A percentile compares a stretch with the other conserved stretches of the same genome.
Evolutionary conservation across 2,113 vertebrate species (phyloP).

Genomic region (Dicaeum eximium): DNA sequence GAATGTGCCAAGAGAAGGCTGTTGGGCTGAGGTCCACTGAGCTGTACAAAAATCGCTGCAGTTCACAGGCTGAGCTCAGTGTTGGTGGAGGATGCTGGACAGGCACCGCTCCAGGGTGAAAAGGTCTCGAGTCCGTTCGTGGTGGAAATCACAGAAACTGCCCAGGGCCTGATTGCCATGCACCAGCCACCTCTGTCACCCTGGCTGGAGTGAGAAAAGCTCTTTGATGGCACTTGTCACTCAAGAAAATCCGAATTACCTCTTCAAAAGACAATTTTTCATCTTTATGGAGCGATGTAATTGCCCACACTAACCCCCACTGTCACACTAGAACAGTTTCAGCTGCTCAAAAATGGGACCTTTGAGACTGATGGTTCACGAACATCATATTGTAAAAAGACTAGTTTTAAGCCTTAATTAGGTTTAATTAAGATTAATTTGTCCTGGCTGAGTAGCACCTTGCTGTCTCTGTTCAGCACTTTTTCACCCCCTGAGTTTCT

Average conservation of each 20-base stretch:
- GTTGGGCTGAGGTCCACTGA: background rate
- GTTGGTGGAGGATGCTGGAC: background rate
- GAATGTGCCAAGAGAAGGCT: background rate
- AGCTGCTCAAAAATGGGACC: background rate
- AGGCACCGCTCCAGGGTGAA: background rate
- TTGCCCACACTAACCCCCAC: background rate
- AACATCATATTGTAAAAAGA: background rate
- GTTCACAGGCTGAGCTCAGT: background rate
- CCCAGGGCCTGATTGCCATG: background rate
- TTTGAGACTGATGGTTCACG: background rate
- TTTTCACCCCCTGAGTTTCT: background rate
- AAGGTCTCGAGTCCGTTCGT: background rate
- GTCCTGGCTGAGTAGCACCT: background rate
- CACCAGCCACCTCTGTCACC: background rate
- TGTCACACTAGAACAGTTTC: background rate
- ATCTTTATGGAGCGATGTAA: background rate
- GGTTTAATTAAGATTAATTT: background rate
- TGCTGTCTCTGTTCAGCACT: background rate
- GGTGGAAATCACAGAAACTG: background rate
- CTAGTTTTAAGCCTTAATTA: background rate
- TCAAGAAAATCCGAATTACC: background rate
- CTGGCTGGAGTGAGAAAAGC: background rate
- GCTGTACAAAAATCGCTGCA: background rate
- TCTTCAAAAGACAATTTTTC: background rate
- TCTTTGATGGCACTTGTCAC: background rate